A percentile compares a stretch with the other conserved stretches of the same genome.
phyloP scores from a whole-genome alignment of 2,888 invertebrate species.

The Drosophila yooni region DNA sequence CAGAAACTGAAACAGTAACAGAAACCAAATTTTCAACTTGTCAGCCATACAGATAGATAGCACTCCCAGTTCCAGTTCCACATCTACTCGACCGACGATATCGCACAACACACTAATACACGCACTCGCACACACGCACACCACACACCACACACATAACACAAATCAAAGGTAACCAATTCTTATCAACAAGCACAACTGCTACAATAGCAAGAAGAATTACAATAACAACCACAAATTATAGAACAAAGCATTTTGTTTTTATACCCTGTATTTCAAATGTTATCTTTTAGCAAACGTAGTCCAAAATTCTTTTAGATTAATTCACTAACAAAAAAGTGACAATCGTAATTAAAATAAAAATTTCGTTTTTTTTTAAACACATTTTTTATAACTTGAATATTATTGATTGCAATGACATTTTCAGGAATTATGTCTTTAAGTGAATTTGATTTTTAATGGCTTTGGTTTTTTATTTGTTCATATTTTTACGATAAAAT shows the following conservation, averaged over 20 bases:
- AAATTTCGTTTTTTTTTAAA: background rate
- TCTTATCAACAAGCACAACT: conserved; percentile 53
- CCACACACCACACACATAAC: conserved; percentile 12
- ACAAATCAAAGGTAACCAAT: conserved; percentile 77
- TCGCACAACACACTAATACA: conserved; percentile 4
- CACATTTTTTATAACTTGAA: background rate
- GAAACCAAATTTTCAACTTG: conserved; percentile 48
- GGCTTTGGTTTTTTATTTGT: background rate
- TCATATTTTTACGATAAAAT: background rate
- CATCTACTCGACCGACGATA: conserved; percentile 32
- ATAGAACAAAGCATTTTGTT: conserved; percentile 34
- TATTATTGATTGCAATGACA: background rate
- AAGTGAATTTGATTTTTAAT: background rate
- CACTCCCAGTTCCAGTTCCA: conserved; percentile 32
- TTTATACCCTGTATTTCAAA: conserved; percentile 10
- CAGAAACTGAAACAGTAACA: conserved; percentile 25
- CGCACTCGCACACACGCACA: background rate
- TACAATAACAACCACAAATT: conserved; percentile 22
- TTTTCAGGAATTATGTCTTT: background rate
- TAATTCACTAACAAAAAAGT: background rate
- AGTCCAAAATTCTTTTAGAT: background rate
- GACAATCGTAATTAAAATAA: background rate
- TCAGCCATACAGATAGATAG: conserved; percentile 52
- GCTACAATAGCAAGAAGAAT: conserved; percentile 9
- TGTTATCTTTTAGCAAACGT: background rate